A percentile compares a stretch with the other conserved stretches of the same genome.
Conservation (phyloP, 2,113 vertebrate species). For the Pseudolaguvia tuberculata region DNA sequence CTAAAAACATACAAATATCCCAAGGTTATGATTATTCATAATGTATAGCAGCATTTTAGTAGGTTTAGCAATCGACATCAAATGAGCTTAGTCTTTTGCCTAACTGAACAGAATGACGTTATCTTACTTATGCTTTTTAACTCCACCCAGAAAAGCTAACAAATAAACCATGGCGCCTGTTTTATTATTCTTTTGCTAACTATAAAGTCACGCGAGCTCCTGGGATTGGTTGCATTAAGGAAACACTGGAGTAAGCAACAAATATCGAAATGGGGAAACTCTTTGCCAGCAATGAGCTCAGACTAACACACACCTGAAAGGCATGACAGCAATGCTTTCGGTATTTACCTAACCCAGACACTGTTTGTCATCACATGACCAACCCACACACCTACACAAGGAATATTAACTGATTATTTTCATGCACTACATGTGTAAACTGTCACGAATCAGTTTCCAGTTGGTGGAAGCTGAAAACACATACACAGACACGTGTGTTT, state of each 20-base stretch:
- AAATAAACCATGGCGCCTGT: neutral
- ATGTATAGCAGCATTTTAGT: too few relatives aligned
- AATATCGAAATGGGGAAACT: conserved; percentile 20
- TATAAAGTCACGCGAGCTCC: conserved; percentile 8
- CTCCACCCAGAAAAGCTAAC: neutral
- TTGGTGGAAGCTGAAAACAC: too few relatives aligned
- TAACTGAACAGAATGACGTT: conserved; percentile 12
- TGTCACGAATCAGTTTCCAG: too few relatives aligned
- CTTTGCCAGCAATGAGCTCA: conserved; percentile 10
- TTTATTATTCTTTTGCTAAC: conserved; percentile 13
- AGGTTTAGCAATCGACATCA: neutral
- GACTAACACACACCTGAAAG: conserved; percentile 16
- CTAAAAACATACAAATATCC: neutral
- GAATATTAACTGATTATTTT: neutral
- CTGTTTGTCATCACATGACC: neutral
- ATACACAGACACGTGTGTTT: too few relatives aligned
- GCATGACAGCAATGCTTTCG: conserved; percentile 26
- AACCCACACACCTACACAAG: neutral
- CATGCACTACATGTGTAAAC: too few relatives aligned
- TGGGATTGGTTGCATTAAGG: conserved; percentile 15
- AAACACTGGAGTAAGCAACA: conserved; percentile 25
- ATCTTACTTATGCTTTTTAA: conserved; percentile 7
- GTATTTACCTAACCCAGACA: conserved; percentile 21
- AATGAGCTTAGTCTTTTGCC: neutral
- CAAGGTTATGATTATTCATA: too few relatives aligned